Base-by-base conservation (phyloP, 2,888 invertebrate genomes). In the Entomobrya multifasciata region DNA sequence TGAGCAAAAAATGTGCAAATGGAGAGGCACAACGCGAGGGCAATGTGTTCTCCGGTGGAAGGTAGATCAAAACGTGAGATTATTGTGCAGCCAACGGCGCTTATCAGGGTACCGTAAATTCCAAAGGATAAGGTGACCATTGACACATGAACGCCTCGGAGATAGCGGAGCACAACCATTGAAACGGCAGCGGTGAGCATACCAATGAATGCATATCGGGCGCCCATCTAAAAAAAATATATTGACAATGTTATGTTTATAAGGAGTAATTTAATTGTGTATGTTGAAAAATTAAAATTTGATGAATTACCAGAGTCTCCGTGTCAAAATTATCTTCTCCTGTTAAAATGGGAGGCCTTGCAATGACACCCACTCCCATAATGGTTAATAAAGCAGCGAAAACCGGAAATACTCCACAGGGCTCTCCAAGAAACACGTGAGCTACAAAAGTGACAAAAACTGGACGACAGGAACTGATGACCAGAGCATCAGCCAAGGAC, bases 291-390 rank as follows among this genome's bases (percentile, higher is more conserved):
- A 52, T n/a, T n/a, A n/a, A n/a, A 36, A n/a, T n/a, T 10, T 52
- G 5, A 17, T 52, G 1, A 52, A n/a, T 47, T 47, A 76, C 82
- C 65, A 91, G 60, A 13, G 87, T 88, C 10, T 90, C 72, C n/a
- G 49, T 62, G 52, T 90, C 88, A 57, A 88, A 91, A 13, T 44
- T 52, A 15, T 88, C 89, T 17, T 78, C 78, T 20, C 90, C 90
- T n/a, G 90, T 90, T 0, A 91, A 41, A 20, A 90, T 70, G 1
- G 90, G 90, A 8, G 91, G 91, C 55, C 88, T 67, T 4, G 88
- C 47, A 27, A 91, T 89, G 0, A 88, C 77, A 0, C 85, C 88
- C 10, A 91, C 89, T 20, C 91, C 90, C 0, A 86, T 11, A 15
- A 91, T 49, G 0, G 89, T 90, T 5, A 89, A 36, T 11, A 90